Conservation (phyloP, 2,888 invertebrate species). For the Balanococcus diminutus region DNA sequence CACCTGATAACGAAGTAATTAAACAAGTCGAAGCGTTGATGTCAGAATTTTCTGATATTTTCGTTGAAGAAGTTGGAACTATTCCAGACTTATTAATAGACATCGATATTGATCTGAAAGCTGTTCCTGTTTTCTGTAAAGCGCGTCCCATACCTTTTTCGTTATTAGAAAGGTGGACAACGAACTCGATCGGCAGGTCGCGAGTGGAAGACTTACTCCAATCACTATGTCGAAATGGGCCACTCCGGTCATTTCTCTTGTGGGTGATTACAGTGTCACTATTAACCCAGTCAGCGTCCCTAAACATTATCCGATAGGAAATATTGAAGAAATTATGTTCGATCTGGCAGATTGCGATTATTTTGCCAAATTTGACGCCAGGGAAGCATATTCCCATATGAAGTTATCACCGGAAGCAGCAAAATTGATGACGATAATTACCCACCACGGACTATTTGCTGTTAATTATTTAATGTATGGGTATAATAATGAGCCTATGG, state of each 20-base stretch:
- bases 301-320: neutral
- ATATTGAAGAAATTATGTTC: neutral
- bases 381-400: constrained; percentile 4
- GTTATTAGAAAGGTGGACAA: neutral
- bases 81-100: neutral
- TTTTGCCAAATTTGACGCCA: neutral
- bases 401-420: neutral
- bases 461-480: neutral
- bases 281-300: neutral
- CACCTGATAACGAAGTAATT: neutral
- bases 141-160: neutral
- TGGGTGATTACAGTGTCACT: constrained; percentile 11
- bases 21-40: neutral
- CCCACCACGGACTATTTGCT: neutral
- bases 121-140: neutral
- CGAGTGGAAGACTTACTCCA: neutral
- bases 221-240: neutral
- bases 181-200: neutral
- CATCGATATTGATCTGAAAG: neutral
- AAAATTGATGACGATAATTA: neutral
- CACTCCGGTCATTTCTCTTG: neutral
- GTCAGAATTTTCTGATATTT: neutral
- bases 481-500: neutral
- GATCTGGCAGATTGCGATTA: neutral
- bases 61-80: neutral